A percentile compares a stretch with the other conserved stretches of the same genome.
phyloP scores from a whole-genome alignment of 2,113 vertebrate species.

The Chinchilla lanigera region DNA sequence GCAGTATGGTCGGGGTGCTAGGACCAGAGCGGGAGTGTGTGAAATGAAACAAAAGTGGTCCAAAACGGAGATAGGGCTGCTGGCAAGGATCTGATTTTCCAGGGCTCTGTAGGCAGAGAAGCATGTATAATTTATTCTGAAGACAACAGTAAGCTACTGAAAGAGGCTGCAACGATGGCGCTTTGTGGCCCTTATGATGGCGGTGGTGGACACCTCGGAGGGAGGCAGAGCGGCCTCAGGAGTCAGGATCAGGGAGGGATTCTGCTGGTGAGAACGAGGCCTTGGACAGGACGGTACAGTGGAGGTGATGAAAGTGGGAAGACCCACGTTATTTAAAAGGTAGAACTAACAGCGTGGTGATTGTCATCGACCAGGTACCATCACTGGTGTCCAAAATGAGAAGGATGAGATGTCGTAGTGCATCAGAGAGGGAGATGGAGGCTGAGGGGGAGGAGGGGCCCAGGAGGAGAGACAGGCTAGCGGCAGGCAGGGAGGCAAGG shows the following conservation, averaged over 20 bases:
- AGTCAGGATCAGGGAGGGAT: background rate
- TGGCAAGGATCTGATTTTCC: background rate
- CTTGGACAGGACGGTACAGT: background rate
- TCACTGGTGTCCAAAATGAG: background rate
- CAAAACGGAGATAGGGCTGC: background rate
- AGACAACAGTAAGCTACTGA: background rate
- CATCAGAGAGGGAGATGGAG: background rate
- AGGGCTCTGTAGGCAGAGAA: background rate
- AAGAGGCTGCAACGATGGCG: background rate
- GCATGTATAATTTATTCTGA: constrained; percentile 11
- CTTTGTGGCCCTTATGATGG: background rate
- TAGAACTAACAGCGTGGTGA: background rate
- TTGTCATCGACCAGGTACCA: background rate
- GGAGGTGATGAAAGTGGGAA: background rate
- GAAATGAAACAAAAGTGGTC: background rate
- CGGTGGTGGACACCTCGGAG: background rate
- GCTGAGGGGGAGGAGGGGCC: background rate
- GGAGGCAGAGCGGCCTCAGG: background rate
- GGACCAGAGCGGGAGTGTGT: background rate
- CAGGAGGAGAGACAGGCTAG: background rate
- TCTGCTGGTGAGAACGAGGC: background rate
- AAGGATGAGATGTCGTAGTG: background rate
- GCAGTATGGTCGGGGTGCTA: background rate
- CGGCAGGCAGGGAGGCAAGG: background rate
- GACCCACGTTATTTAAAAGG: background rate